Percentiles rank a stretch among this genome's conserved stretches.
Conservation (phyloP, 2,888 invertebrate species). For the Drosophila ezoana region DNA sequence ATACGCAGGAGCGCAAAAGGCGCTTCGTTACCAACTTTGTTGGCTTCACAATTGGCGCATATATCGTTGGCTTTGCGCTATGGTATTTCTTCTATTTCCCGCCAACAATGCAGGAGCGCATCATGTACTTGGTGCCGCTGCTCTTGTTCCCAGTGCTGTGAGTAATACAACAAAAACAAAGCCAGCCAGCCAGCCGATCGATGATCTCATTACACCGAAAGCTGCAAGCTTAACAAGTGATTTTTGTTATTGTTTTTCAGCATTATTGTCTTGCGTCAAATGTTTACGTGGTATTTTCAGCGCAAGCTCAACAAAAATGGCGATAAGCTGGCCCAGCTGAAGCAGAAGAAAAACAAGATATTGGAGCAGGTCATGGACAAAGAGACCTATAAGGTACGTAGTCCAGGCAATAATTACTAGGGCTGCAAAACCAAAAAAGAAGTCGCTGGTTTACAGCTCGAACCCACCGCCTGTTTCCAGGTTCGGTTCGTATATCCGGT, state of each 20-base stretch:
- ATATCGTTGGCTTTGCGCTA: constrained; percentile 89
- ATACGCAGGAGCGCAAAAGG: constrained; percentile 92
- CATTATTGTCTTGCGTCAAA: constrained; percentile 90
- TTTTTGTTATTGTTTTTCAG: constrained; percentile 85
- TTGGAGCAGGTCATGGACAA: constrained; percentile 98
- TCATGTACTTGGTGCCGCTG: constrained; percentile 92
- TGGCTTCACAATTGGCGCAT: constrained; percentile 89
- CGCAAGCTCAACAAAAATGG: constrained; percentile 92
- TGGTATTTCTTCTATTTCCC: constrained; percentile 94
- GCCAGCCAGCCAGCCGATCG: constrained; percentile 5
- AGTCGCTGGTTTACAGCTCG: background rate
- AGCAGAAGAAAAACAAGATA: constrained; percentile 93
- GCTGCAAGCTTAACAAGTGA: constrained; percentile 9
- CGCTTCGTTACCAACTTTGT: constrained; percentile 92
- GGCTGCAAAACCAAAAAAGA: too few species aligned
- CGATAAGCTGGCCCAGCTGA: constrained; percentile 89
- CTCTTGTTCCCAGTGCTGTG: constrained; percentile 93
- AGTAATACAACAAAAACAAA: constrained; percentile 85
- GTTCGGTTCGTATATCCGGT: too few species aligned
- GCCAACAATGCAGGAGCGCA: constrained; percentile 89
- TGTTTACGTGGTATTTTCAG: constrained; percentile 95
- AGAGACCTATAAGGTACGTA: constrained; percentile 95
- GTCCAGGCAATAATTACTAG: background rate
- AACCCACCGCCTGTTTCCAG: too few species aligned
- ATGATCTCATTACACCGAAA: constrained; percentile 38